Base-by-base conservation (phyloP, 2,888 invertebrate genomes). In the Epistrophella euchroma region DNA sequence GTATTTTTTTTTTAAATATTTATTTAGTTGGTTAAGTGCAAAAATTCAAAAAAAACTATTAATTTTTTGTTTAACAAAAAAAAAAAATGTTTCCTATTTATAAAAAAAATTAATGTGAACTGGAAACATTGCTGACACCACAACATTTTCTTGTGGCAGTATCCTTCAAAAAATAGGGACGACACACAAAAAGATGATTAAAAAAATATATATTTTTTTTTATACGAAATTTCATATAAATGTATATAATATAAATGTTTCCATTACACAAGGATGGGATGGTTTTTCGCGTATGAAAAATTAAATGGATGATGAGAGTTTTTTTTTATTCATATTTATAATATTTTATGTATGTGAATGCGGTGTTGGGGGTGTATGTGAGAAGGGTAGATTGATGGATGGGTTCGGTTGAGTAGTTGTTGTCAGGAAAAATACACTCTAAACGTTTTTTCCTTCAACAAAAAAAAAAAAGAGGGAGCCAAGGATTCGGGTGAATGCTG, bases 231-330 rank as follows among this genome's bases (percentile, higher is more conserved):
- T 52, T 62, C 50, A 52, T 37, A 19, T 66, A 66, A 7, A n/a
- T 43, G 43, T 43, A 43, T 45, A 45, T 45, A 15, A 40, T 35
- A 40, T 15, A 45, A 45, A 62, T 78, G 60, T 78, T 78, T 78
- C 71, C 71, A 71, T 78, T 82, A 86, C 81, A 86, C 86, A 86
- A 86, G 82, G 81, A 86, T 85, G 85, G 85, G 85, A 85, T 86
- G 86, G 86, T 81, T 86, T 86, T 86, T 86, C 86, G 86, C 86
- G 77, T 86, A 82, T 86, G 86, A 82, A 86, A 86, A 82, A 82
- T 78, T 86, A 86, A 82, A 82, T 81, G 82, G 58, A 82, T 82
- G 82, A 86, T 86, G 81, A 81, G 77, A 52, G 73, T 66, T 82
- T 76, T 70, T 72, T 79, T 11, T 52, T 40, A 64, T 62, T 71